Conservation (phyloP, 2,113 vertebrate genomes). For the Scatophagus argus region DNA sequence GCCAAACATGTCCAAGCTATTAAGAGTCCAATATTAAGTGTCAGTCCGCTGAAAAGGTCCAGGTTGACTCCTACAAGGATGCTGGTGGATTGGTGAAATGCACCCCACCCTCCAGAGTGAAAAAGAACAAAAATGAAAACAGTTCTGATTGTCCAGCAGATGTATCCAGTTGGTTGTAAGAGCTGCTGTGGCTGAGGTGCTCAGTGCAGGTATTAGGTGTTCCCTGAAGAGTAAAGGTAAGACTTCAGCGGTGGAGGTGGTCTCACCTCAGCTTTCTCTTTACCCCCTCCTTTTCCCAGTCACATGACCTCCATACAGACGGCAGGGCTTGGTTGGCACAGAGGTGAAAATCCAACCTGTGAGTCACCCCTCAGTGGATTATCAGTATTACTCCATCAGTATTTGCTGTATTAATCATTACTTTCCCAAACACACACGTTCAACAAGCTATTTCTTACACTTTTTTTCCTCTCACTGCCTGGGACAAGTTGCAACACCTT, state of each 20-base stretch:
- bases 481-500: constrained; percentile 77
- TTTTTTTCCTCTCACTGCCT: constrained; percentile 5
- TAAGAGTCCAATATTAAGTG: constrained; percentile 24
- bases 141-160: background rate
- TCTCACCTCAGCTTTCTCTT: constrained; percentile 71
- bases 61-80: constrained; percentile 30
- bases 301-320: constrained; percentile 76
- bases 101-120: constrained; percentile 42
- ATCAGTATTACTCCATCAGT: constrained; percentile 43
- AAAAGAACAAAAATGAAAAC: background rate
- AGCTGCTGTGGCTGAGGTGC: constrained; percentile 26
- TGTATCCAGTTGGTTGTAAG: constrained; percentile 21
- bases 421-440: background rate
- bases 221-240: constrained; percentile 59
- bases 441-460: constrained; percentile 6
- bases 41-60: constrained; percentile 37
- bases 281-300: constrained; percentile 59
- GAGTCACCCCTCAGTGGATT: constrained; percentile 70
- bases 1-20: constrained; percentile 82
- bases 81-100: constrained; percentile 14
- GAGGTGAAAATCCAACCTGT: constrained; percentile 52
- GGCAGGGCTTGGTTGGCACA: constrained; percentile 57
- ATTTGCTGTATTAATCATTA: constrained; percentile 11
- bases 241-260: constrained; percentile 58
- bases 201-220: constrained; percentile 49